These are phyloP conservation scores for Diaperis boleti DNA, from an alignment of 2,888 invertebrate genomes.

Conservation along the genomic window DNA sequence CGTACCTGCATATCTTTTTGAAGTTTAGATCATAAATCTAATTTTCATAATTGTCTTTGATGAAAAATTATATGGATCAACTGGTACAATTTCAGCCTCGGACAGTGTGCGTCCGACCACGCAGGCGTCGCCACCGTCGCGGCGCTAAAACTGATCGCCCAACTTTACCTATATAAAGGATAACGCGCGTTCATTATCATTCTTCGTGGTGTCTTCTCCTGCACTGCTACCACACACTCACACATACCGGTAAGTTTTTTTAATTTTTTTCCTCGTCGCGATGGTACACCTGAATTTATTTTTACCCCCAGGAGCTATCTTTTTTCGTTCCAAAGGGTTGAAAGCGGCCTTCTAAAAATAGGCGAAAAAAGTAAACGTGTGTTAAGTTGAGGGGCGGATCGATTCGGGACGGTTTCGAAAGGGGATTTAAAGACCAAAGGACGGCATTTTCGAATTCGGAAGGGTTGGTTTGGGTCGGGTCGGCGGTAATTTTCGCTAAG, in stretches of 20 bases:
- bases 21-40: no score
- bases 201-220: constrained; percentile 39
- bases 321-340: constrained; percentile 7
- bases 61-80: no score
- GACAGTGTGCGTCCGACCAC: neutral
- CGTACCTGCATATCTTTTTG: no score
- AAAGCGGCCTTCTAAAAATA: constrained; percentile 9
- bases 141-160: constrained; percentile 55
- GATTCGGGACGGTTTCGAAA: neutral
- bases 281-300: neutral
- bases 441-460: neutral
- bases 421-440: neutral
- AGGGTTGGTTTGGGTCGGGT: no score
- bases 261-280: neutral
- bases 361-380: constrained; percentile 11
- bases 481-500: no score
- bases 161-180: constrained; percentile 53
- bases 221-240: neutral
- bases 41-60: no score
- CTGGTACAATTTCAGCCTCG: no score
- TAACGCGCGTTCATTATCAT: constrained; percentile 44
- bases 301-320: neutral
- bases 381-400: constrained; percentile 5
- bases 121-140: constrained; percentile 48
- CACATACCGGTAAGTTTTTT: constrained; percentile 10